These are phyloP conservation scores for Regulus satrapa DNA, from an alignment of 2,113 vertebrate genomes.

Conservation along the genomic window DNA sequence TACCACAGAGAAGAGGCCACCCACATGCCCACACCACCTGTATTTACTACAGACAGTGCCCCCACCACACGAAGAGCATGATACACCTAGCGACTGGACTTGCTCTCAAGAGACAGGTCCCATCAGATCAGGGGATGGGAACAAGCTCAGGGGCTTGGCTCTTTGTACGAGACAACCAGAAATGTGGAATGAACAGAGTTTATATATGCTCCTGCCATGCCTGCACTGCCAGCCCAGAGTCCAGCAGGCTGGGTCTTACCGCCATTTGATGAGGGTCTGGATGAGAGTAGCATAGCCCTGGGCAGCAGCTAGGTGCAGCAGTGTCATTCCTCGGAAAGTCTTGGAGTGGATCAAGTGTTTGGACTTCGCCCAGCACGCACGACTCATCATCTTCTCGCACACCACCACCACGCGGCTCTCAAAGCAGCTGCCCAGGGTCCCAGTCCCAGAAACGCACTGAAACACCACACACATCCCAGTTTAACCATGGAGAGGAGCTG, in stretches of 20 bases:
- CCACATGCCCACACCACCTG: fast-evolving
- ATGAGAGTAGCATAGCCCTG: conserved; percentile 98
- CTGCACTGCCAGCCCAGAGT: background rate
- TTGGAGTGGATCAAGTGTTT: conserved; percentile 99
- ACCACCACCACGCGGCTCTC: conserved; percentile 97
- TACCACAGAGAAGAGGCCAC: background rate
- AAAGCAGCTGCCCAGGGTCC: conserved; percentile 90
- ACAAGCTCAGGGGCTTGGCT: background rate
- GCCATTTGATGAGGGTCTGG: conserved; percentile 99
- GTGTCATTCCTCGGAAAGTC: conserved; percentile 98
- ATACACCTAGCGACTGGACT: background rate
- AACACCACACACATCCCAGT: background rate
- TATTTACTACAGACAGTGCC: background rate
- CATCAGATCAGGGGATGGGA: background rate
- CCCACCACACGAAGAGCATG: background rate
- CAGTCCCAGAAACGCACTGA: conserved; percentile 81
- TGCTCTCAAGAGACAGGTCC: background rate
- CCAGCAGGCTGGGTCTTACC: conserved; percentile 74
- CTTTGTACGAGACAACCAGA: background rate
- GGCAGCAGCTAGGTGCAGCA: conserved; percentile 93
- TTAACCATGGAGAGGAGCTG: background rate
- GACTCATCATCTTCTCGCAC: conserved; percentile 99
- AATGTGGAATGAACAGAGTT: background rate
- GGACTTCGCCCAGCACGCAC: conserved; percentile 98
- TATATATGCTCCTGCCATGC: background rate